These are phyloP conservation scores for Mesaphorura yosii DNA, from an alignment of 1,140 invertebrate species.

Conservation along the genomic window DNA sequence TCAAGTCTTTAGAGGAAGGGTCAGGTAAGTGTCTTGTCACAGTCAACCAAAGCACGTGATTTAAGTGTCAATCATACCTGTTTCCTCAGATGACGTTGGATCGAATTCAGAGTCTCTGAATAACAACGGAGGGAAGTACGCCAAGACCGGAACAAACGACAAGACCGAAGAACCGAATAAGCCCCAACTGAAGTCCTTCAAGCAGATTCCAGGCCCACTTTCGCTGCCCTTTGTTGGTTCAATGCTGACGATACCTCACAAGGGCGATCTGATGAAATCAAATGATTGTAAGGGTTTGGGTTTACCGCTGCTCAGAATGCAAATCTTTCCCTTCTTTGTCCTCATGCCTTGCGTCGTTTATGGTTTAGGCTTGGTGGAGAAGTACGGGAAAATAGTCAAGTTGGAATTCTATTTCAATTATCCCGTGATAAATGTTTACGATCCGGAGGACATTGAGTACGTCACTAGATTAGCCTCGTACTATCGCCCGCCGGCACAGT, in stretches of 20 bases:
- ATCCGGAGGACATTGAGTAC: conserved; percentile 60
- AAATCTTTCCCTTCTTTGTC: no score
- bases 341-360: neutral
- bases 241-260: conserved; percentile 1
- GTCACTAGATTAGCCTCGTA: conserved; percentile 57
- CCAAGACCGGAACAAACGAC: no score
- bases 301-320: no score
- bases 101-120: no score
- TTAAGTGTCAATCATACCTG: neutral
- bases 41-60: neutral
- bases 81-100: neutral
- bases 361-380: conserved; percentile 37
- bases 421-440: conserved; percentile 62
- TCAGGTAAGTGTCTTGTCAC: neutral
- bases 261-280: conserved; percentile 1
- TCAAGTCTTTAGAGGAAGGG: no score
- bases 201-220: conserved; percentile 22
- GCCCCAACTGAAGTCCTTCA: no score
- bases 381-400: conserved; percentile 62
- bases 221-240: conserved; percentile 25
- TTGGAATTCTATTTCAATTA: conserved; percentile 63
- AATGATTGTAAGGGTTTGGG: conserved; percentile 25
- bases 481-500: conserved; percentile 70
- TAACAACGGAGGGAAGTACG: no score
- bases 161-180: no score